Conservation (phyloP, 2,888 invertebrate genomes). For the Drosophila kambysellisi region DNA sequence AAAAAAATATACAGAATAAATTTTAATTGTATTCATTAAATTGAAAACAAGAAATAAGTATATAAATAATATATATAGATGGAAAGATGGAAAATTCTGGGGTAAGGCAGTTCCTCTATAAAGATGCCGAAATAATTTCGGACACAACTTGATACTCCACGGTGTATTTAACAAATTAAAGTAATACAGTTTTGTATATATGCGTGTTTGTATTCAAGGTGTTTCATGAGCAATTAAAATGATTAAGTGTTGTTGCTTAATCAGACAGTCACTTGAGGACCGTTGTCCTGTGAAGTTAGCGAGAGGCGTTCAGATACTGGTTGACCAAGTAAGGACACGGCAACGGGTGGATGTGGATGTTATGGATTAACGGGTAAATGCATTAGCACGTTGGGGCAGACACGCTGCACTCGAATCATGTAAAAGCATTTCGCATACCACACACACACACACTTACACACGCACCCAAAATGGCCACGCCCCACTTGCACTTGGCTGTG, state of each 20-base stretch:
- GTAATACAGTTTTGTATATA: not conserved
- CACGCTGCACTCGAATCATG: conserved; percentile 24
- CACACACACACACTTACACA: conserved; percentile 11
- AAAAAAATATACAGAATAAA: not conserved
- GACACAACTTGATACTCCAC: not conserved
- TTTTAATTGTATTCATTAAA: not conserved
- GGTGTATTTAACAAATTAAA: not conserved
- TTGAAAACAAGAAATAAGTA: not conserved
- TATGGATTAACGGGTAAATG: conserved; percentile 47
- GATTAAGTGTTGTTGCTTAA: conserved; percentile 55
- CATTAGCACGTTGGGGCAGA: conserved; percentile 47
- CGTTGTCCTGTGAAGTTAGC: conserved; percentile 1
- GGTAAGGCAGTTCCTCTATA: not conserved
- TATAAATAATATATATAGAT: not conserved
- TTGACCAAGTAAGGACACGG: not conserved
- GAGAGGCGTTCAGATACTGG: conserved; percentile 5
- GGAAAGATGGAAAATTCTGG: not conserved
- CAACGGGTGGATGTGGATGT: not conserved
- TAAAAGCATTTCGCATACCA: conserved; percentile 44
- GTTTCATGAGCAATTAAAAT: conserved; percentile 71
- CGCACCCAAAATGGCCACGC: conserved; percentile 16
- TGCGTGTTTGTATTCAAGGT: conserved; percentile 25
- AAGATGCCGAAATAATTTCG: not conserved
- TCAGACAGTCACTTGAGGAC: conserved; percentile 15
- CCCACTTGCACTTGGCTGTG: conserved; percentile 33